phyloP scores from a whole-genome alignment of 2,888 invertebrate genomes.

The Entomobrya proxima region DNA sequence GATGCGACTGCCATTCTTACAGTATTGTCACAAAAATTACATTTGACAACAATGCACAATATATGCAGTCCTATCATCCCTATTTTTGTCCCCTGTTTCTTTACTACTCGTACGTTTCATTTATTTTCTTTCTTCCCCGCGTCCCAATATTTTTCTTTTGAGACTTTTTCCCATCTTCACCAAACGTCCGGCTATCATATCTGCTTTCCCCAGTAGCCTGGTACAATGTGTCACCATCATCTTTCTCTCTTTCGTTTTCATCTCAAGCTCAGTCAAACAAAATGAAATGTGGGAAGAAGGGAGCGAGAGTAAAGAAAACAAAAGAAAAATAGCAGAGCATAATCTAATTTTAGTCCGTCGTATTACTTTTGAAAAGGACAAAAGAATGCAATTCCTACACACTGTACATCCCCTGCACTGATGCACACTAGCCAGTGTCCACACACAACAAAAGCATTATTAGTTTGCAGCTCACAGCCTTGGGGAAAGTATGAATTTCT shows the following conservation, averaged over 20 bases:
- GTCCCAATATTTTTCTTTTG: neutral
- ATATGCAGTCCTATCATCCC: neutral
- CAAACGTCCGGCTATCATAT: neutral
- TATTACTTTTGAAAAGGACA: neutral
- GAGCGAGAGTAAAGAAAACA: neutral
- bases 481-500: neutral
- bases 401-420: neutral
- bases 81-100: neutral
- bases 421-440: neutral
- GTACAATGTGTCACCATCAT: constrained; percentile 56
- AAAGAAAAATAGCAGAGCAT: neutral
- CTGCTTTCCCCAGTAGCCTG: neutral
- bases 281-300: neutral
- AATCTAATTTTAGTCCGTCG: neutral
- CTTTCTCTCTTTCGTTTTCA: too few relatives aligned
- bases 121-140: neutral
- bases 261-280: too few relatives aligned
- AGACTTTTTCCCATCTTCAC: neutral
- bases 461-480: too few relatives aligned
- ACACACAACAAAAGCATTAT: neutral
- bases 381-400: neutral
- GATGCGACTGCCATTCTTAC: neutral
- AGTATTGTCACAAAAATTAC: neutral
- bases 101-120: constrained; percentile 1
- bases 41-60: neutral